phyloP scores from a whole-genome alignment of 2,113 vertebrate species.

The Psophia crepitans region DNA sequence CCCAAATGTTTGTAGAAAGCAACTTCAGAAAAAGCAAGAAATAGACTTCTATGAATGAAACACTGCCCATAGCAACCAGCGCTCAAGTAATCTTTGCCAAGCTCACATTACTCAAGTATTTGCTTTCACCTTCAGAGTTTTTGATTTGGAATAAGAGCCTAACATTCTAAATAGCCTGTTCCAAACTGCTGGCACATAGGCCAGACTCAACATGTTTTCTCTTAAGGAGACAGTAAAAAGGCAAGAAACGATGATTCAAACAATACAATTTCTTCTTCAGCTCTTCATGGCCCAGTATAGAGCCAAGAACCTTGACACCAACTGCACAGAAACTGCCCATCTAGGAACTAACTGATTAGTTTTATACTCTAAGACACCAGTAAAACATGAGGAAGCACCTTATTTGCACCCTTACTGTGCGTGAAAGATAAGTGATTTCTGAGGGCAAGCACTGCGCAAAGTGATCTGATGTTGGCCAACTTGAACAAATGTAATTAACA shows the following conservation, averaged over 20 bases:
- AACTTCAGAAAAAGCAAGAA: not conserved
- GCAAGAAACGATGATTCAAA: not conserved
- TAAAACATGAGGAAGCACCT: not conserved
- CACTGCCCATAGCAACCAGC: not conserved
- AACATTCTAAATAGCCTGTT: not conserved
- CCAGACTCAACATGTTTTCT: not conserved
- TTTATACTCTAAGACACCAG: not conserved
- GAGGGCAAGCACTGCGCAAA: not conserved
- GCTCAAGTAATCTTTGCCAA: not conserved
- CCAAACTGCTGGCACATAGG: not conserved
- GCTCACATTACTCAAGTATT: not conserved
- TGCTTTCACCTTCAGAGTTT: not conserved
- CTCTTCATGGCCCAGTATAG: not conserved
- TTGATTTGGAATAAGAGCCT: not conserved
- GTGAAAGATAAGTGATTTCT: not conserved
- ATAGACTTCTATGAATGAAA: not conserved
- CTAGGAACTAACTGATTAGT: not conserved
- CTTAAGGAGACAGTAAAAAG: not conserved
- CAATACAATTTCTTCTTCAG: not conserved
- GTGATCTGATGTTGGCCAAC: not conserved
- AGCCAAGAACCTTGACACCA: not conserved
- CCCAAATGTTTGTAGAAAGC: not conserved
- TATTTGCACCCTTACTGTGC: not conserved
- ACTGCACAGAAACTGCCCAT: not conserved
- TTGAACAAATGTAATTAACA: not conserved